Percentiles rank a stretch among this genome's conserved stretches.
Evolutionary conservation across 2,113 vertebrate species (phyloP).

Genomic region (Verasper variegatus): DNA sequence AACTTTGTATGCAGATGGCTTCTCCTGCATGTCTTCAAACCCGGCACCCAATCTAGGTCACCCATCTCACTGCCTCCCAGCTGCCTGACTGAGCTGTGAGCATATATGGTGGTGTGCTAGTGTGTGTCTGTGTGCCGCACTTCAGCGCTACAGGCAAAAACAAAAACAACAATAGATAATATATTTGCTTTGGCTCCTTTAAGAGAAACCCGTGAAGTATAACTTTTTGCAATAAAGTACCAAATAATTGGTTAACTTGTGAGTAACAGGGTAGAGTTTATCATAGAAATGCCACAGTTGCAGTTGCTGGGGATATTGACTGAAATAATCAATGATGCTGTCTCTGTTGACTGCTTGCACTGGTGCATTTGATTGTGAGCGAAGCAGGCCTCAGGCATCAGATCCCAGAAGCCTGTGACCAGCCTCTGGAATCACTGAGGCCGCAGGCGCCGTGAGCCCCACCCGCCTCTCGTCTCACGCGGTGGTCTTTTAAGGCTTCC

Average conservation of each 20-base stretch:
- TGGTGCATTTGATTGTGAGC: slow-evolving; percentile 53
- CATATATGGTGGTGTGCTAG: slow-evolving; percentile 14
- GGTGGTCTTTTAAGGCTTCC: neutral
- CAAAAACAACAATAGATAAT: slow-evolving; percentile 26
- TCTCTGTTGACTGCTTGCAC: slow-evolving; percentile 56
- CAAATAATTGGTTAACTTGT: slow-evolving; percentile 44
- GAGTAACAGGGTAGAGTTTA: slow-evolving; percentile 34
- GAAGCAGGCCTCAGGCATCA: slow-evolving; percentile 61
- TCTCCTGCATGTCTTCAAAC: slow-evolving; percentile 69
- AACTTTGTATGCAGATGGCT: slow-evolving; percentile 77
- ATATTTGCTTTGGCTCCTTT: slow-evolving; percentile 37
- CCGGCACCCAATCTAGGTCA: slow-evolving; percentile 76
- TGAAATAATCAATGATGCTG: slow-evolving; percentile 66
- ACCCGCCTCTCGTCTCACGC: slow-evolving; percentile 25
- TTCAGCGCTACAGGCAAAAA: slow-evolving; percentile 45
- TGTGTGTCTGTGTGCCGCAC: slow-evolving; percentile 21
- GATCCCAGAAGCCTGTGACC: slow-evolving; percentile 62
- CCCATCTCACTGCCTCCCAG: slow-evolving; percentile 64
- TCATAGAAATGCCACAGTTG: slow-evolving; percentile 48
- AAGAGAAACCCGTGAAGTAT: slow-evolving; percentile 37
- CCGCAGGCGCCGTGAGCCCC: slow-evolving; percentile 29
- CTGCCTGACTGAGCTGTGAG: slow-evolving; percentile 60
- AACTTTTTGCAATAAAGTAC: slow-evolving; percentile 13
- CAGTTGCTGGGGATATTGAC: slow-evolving; percentile 65
- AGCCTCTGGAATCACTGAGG: slow-evolving; percentile 49